phyloP scores from a whole-genome alignment of 2,888 invertebrate species.

The Tryphoninae sp. region DNA sequence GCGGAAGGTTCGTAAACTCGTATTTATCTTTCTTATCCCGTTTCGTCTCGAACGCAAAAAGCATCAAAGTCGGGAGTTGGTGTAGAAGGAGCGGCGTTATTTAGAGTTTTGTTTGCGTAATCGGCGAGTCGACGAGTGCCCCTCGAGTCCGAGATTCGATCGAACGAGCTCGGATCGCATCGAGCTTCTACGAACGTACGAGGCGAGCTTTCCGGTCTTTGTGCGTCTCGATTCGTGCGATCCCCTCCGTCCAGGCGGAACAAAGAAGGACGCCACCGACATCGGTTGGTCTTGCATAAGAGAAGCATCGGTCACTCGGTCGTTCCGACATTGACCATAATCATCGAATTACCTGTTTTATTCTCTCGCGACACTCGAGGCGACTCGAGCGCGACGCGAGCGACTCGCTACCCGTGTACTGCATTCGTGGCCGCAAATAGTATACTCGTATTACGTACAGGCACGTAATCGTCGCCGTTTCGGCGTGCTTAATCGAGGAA shows the following conservation, averaged over 20 bases:
- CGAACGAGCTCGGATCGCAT: not conserved
- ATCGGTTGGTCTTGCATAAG: slow-evolving; percentile 54
- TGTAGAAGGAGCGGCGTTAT: not conserved
- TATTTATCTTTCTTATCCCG: not conserved
- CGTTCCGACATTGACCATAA: slow-evolving; percentile 67
- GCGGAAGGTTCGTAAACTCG: not conserved
- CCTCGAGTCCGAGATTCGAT: not conserved
- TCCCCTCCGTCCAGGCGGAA: slow-evolving; percentile 6
- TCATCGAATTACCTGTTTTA: slow-evolving; percentile 68
- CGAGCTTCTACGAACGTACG: slow-evolving; percentile 17
- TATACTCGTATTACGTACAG: not conserved
- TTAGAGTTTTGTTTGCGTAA: too few species aligned
- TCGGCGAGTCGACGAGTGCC: too few species aligned
- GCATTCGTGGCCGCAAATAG: slow-evolving; percentile 24
- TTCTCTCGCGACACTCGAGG: not conserved
- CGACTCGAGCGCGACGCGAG: slow-evolving; percentile 8
- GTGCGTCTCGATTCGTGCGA: slow-evolving; percentile 21
- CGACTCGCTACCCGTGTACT: slow-evolving; percentile 29
- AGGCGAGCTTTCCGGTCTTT: slow-evolving; percentile 53
- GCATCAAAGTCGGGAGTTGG: not conserved
- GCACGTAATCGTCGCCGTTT: slow-evolving; percentile 44
- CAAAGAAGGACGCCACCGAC: slow-evolving; percentile 37
- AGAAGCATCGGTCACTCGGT: slow-evolving; percentile 7
- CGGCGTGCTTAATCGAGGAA: slow-evolving; percentile 60
- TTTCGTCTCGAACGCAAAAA: not conserved